Evolutionary conservation across 2,113 vertebrate species (phyloP).

Genomic region (Poeciliopsis retropinna): DNA sequence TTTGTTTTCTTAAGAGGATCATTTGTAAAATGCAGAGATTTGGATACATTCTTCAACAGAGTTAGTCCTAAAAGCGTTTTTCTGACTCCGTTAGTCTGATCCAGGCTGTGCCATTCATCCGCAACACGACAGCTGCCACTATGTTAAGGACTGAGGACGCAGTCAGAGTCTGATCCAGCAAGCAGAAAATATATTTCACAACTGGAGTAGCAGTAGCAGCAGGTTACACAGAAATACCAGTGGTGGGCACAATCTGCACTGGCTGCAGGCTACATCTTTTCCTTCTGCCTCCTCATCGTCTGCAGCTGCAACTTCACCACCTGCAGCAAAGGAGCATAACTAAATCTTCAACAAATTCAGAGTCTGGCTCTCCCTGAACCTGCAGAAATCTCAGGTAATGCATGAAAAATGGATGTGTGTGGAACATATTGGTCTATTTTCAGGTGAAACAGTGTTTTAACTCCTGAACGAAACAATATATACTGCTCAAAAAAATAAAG

Average conservation of each 20-base stretch:
- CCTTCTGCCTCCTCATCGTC: slow-evolving; percentile 46
- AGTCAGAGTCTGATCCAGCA: slow-evolving; percentile 36
- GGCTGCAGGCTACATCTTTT: slow-evolving; percentile 34
- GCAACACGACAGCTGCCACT: slow-evolving; percentile 36
- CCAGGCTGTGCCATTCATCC: slow-evolving; percentile 32
- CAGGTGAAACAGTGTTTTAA: neutral
- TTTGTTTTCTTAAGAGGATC: neutral
- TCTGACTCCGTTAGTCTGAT: slow-evolving; percentile 24
- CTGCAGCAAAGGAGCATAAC: slow-evolving; percentile 33
- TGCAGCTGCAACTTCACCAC: slow-evolving; percentile 48
- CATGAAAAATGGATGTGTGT: slow-evolving; percentile 2
- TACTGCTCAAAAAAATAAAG: too few relatives aligned
- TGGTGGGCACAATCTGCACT: slow-evolving; percentile 6
- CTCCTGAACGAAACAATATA: neutral
- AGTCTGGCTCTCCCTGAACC: slow-evolving; percentile 9
- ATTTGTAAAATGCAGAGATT: slow-evolving; percentile 11
- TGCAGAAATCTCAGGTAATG: slow-evolving; percentile 51
- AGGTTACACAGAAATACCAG: slow-evolving; percentile 19
- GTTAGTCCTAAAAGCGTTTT: slow-evolving; percentile 9
- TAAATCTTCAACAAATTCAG: slow-evolving; percentile 12
- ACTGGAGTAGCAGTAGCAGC: slow-evolving; percentile 17
- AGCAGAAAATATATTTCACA: neutral
- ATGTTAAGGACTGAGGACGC: slow-evolving; percentile 50
- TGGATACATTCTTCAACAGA: slow-evolving; percentile 2
- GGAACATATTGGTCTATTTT: slow-evolving; percentile 8